phyloP scores from a whole-genome alignment of 2,797 vertebrate genomes.

The Furcifer pardalis region DNA sequence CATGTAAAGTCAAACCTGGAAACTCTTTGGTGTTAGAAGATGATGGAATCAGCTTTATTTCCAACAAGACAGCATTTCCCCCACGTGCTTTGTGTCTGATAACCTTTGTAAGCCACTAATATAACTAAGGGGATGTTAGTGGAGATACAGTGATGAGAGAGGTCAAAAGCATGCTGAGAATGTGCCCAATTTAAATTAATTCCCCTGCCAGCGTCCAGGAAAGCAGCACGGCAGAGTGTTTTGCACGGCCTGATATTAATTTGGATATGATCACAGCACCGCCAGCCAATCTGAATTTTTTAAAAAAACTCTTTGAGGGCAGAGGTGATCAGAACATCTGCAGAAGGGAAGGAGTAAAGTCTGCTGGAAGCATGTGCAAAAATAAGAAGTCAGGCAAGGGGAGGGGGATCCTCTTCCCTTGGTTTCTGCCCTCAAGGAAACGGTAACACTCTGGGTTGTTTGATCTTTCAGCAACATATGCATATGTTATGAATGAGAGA shows the following conservation, averaged over 20 bases:
- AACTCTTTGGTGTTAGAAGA: neutral
- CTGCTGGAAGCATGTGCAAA: slow-evolving; percentile 10
- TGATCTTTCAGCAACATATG: neutral
- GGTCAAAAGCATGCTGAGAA: slow-evolving; percentile 25
- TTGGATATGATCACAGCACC: slow-evolving; percentile 5
- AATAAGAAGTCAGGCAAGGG: slow-evolving; percentile 9
- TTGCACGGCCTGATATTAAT: slow-evolving; percentile 19
- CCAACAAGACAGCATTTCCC: neutral
- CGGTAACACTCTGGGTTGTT: neutral
- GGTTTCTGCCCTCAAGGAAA: slow-evolving; percentile 52
- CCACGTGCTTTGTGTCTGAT: neutral
- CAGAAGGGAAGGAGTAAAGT: slow-evolving; percentile 16
- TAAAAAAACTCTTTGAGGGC: neutral
- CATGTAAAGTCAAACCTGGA: neutral
- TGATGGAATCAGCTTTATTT: neutral
- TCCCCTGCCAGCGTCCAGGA: neutral
- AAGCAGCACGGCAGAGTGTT: neutral
- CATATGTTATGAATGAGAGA: neutral
- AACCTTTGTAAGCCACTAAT: slow-evolving; percentile 39
- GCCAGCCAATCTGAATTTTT: slow-evolving; percentile 15
- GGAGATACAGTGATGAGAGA: slow-evolving; percentile 54
- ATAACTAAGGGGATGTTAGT: slow-evolving; percentile 23
- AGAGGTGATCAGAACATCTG: neutral
- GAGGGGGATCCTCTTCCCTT: neutral
- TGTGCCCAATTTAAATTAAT: slow-evolving; percentile 26